Base-by-base conservation (phyloP, 2,113 vertebrate species). In the Pelecanus crispus region DNA sequence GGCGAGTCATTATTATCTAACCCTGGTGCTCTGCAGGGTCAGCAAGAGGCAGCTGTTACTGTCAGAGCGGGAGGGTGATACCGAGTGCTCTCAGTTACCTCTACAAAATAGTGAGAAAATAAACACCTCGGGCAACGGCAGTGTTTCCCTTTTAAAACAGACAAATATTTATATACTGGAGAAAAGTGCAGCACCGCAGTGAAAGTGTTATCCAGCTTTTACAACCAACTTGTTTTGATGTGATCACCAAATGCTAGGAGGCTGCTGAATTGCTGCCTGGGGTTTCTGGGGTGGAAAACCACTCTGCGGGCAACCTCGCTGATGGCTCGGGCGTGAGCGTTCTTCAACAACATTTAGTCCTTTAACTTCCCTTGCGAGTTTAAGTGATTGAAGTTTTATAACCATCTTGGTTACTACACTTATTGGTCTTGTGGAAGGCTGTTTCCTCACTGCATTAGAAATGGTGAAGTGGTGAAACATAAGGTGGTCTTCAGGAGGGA, bases 331-430 rank as follows among this genome's bases (percentile, higher is more conserved):
- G 29, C 86, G 75, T 0, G 10, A 62, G 49, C 90, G 65, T 52
- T 65, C 95, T 38, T 94, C 74, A 83, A 14, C 45, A 86, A 17
- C 55, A 13, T 89, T 70, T 56, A 86, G 40, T 87, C 72, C 91
- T 92, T 72, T 77, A 73, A 75, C 19, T 22, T 95, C 81, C 72
- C 93, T 91, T 92, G 61, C 40, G 92, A 90, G 90, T 91, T 49
- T 22, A 73, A 44, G 16, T 84, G 44, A n/a, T 17, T 45, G 21
- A 59, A 85, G 66, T 95, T 93, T 85, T 89, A 28, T 73, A 59
- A 86, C 31, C 29, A 20, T 65, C 62, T 84, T 47, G 70, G 61
- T 81, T 84, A 71, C 63, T 81, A 79, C 75, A 75, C 63, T 78
- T 68, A 2, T 0, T 44, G 20, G 19, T 70, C 16, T 78, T 66